phyloP scores from a whole-genome alignment of 2,888 invertebrate species.

The Galeopsomyia nigrocyanea region DNA sequence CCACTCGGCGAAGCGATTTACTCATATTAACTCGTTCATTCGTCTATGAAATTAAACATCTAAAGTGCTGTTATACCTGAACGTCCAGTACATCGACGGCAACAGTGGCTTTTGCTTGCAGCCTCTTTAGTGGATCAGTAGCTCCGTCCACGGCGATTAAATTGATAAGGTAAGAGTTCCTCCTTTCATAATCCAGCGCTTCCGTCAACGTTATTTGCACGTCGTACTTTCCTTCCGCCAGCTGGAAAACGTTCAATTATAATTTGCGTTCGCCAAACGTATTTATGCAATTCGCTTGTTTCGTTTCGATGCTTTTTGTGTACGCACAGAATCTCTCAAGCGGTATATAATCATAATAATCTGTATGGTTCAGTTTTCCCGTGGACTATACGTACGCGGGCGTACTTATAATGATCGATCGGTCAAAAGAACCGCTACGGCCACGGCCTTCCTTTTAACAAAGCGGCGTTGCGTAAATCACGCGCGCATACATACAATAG shows the following conservation, averaged over 20 bases:
- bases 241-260: slow-evolving; percentile 64
- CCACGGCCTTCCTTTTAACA: not conserved
- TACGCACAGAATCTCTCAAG: not conserved
- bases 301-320: no score
- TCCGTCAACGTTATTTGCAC: slow-evolving; percentile 78
- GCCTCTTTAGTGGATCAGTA: slow-evolving; percentile 70
- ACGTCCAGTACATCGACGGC: slow-evolving; percentile 83
- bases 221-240: slow-evolving; percentile 78
- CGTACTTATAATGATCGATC: not conserved
- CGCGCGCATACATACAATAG: no score
- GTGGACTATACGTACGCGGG: not conserved
- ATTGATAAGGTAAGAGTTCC: slow-evolving; percentile 80
- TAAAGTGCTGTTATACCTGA: slow-evolving; percentile 67
- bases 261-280: no score
- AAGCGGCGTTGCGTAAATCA: not conserved
- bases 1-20: not conserved
- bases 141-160: slow-evolving; percentile 78
- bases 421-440: not conserved
- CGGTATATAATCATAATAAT: slow-evolving; percentile 5
- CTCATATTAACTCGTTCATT: not conserved
- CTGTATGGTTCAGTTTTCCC: not conserved
- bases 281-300: no score
- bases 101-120: slow-evolving; percentile 80
- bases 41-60: no score
- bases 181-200: slow-evolving; percentile 82